A percentile compares a stretch with the other conserved stretches of the same genome.
Conservation (phyloP, 2,888 invertebrate species). For the Nudaria mundana region DNA sequence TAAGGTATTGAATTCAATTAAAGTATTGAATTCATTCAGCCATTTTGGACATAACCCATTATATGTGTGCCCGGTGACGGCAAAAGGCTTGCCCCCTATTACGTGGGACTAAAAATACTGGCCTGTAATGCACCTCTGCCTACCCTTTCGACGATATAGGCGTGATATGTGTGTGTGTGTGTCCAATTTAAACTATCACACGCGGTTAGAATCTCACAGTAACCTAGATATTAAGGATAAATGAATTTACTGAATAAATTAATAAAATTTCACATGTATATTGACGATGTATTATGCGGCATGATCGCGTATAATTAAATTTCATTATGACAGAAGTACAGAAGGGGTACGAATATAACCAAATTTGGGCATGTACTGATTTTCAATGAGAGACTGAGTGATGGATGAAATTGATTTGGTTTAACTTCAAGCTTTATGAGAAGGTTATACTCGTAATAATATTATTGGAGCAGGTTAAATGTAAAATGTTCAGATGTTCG, state of each 20-base stretch:
- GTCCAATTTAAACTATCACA: slow-evolving; percentile 1
- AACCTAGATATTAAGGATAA: slow-evolving; percentile 7
- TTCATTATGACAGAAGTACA: slow-evolving; percentile 12
- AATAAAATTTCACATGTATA: slow-evolving; percentile 17
- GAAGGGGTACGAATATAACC: slow-evolving; percentile 9
- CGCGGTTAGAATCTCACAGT: neutral
- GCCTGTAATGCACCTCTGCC: no score
- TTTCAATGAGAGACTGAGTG: neutral
- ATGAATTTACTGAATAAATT: slow-evolving; percentile 15
- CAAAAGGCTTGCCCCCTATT: no score
- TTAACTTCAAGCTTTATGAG: no score
- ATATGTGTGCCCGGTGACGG: no score
- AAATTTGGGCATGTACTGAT: slow-evolving; percentile 11
- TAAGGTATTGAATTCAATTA: no score
- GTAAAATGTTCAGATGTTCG: no score
- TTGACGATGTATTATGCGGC: slow-evolving; percentile 10
- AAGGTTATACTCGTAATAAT: no score
- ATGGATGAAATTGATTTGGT: neutral
- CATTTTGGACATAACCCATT: no score
- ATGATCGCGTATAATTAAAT: slow-evolving; percentile 13
- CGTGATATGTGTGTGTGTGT: no score
- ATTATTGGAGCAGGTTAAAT: no score
- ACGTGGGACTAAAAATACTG: no score
- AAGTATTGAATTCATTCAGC: neutral
- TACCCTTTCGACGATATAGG: no score